phyloP scores from a whole-genome alignment of 2,888 invertebrate genomes.

The Dendrolimus pini region DNA sequence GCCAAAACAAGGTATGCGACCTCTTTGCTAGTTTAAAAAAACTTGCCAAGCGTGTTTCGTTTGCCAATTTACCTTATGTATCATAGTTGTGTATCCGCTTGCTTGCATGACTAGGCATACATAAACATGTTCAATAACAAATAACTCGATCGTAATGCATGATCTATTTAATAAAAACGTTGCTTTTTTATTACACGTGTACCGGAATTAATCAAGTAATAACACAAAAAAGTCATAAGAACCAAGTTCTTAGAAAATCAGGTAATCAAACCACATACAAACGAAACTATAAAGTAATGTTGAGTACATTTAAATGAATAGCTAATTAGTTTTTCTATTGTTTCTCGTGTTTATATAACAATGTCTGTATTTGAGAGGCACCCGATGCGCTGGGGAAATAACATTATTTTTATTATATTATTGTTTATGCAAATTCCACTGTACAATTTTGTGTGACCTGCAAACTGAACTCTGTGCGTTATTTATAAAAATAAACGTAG shows the following conservation, averaged over 20 bases:
- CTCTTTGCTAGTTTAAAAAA: conserved; percentile 59
- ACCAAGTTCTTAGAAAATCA: not conserved
- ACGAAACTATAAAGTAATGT: not conserved
- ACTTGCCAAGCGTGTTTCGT: conserved; percentile 40
- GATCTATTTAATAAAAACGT: conserved; percentile 27
- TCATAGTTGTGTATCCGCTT: conserved; percentile 33
- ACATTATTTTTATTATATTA: conserved; percentile 3
- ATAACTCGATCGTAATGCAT: conserved; percentile 19
- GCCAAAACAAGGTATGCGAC: conserved; percentile 66
- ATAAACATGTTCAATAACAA: conserved; percentile 20
- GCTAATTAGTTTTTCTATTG: not conserved
- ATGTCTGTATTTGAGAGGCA: not conserved
- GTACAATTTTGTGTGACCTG: conserved; percentile 30
- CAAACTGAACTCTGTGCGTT: conserved; percentile 43
- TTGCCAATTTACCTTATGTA: conserved; percentile 27
- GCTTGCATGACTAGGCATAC: conserved; percentile 31
- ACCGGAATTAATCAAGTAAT: not conserved
- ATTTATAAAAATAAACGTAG: conserved; percentile 48
- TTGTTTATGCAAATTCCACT: conserved; percentile 22
- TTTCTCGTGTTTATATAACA: conserved; percentile 3
- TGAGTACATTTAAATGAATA: not conserved
- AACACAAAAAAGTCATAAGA: not conserved
- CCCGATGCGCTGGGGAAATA: not conserved
- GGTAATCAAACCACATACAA: not conserved
- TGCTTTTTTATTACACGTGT: not conserved